Evolutionary conservation across 1,140 invertebrate species (phyloP), one percentile per base, ranked within the genome.

Genomic region (Drosophila arizonae): DNA sequence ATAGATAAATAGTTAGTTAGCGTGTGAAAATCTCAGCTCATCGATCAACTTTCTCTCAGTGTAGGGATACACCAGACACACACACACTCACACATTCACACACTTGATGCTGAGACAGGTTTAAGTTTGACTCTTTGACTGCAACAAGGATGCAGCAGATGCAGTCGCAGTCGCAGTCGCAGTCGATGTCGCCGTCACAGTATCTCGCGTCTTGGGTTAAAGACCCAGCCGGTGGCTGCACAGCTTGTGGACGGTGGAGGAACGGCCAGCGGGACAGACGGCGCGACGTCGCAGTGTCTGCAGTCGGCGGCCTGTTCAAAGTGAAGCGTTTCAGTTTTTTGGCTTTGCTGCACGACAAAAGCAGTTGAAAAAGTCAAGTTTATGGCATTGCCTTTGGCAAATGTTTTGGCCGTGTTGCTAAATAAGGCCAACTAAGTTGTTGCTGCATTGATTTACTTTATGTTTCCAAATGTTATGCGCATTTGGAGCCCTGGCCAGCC

Each of bases 301-400:
- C 67, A 68, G 81, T 69, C 82, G 81, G 75, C 81, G 81, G 82
- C 52, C 55, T 76, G 71, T 85, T 85, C 81, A 85, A 85, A 85
- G 81, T 43, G 55, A 77, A 63, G 21, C 52, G 24, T 11, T 67
- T 65, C 33, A n/a, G 39, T 55, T 33, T 30, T n/a, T 8, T 5
- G 13, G 4, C 10, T 24, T 45, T 26, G 15, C 28, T 50, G 10
- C 10, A 21, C 6, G 36, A 41, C 21, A 33, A 60, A 46, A 6
- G 26, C 60, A 50, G 21, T 56, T 48, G 58, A n/a, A 33, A 51
- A 41, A n/a, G 26, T 46, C 52, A 55, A 41, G 17, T 58, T 65
- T 66, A 66, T 66, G 39, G 63, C 60, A 69, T 17, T 55, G 45
- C 43, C n/a, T 4, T 6, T 6, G 50, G 26, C 50, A 15, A 17